phyloP scores from a whole-genome alignment of 2,113 vertebrate genomes.

The Crotophaga sulcirostris region DNA sequence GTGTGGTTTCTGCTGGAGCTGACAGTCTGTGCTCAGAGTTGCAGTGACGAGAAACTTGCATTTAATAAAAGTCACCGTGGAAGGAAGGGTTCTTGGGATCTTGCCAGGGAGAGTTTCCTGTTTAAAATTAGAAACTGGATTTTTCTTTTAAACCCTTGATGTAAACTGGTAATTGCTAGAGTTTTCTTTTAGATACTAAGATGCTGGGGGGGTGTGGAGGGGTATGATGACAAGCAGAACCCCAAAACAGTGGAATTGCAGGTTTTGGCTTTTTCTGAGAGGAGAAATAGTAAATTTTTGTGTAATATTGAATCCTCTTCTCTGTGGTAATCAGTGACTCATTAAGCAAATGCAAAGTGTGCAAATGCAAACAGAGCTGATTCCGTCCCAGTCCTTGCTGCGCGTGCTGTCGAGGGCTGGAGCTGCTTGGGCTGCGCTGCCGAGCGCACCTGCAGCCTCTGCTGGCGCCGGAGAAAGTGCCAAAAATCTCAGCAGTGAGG shows the following conservation, averaged over 20 bases:
- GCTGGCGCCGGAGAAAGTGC: fast-evolving
- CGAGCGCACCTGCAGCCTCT: background rate
- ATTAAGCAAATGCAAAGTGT: background rate
- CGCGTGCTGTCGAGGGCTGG: background rate
- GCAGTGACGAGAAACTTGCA: background rate
- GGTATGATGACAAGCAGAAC: background rate
- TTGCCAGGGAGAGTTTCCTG: constrained; percentile 47
- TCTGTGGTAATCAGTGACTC: background rate
- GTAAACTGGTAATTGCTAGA: background rate
- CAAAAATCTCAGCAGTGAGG: background rate
- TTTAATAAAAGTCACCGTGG: background rate
- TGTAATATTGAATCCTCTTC: background rate
- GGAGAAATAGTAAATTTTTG: background rate
- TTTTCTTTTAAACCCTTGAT: background rate
- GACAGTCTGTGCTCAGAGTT: background rate
- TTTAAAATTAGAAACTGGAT: constrained; percentile 27
- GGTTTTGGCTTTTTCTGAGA: background rate
- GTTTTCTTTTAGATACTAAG: background rate
- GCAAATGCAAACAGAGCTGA: fast-evolving
- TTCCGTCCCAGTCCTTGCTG: fast-evolving
- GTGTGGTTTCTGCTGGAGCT: background rate
- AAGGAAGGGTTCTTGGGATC: constrained; percentile 24
- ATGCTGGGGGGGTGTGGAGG: background rate
- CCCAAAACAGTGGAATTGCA: background rate
- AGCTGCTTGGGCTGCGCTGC: background rate